phyloP scores from a whole-genome alignment of 1,140 invertebrate species.

The Cydia strobilella region DNA sequence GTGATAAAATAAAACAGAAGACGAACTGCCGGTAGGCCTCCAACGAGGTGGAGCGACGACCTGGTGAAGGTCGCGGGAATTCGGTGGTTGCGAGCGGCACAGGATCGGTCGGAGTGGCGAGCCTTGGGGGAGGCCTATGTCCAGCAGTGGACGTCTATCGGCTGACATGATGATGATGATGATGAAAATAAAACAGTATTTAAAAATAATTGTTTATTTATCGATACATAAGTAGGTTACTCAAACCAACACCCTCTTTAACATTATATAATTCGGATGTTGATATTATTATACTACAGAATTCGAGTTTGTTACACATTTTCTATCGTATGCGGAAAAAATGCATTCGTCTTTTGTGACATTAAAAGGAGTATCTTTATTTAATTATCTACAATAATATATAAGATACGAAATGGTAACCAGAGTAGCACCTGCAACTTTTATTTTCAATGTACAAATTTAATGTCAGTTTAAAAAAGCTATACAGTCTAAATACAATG shows the following conservation, averaged over 20 bases:
- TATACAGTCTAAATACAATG: constrained; percentile 15
- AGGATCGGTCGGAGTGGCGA: no score
- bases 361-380: constrained; percentile 25
- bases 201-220: constrained; percentile 71
- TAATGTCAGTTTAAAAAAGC: constrained; percentile 39
- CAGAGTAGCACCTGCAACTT: constrained; percentile 65
- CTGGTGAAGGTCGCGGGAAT: no score
- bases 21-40: no score
- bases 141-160: no score
- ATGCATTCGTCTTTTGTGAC: constrained; percentile 29
- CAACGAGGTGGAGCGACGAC: no score
- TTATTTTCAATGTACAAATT: constrained; percentile 52
- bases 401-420: constrained; percentile 68
- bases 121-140: no score
- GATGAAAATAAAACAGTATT: constrained; percentile 20
- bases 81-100: no score
- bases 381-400: constrained; percentile 47
- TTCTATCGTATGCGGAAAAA: constrained; percentile 11
- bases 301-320: constrained; percentile 31
- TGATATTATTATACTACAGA: constrained; percentile 44
- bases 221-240: constrained; percentile 72
- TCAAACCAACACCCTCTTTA: constrained; percentile 69
- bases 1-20: no score
- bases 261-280: constrained; percentile 63
- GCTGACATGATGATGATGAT: no score